Evolutionary conservation across 2,797 vertebrate species (phyloP), one percentile per base, ranked within the genome.

Genomic region (Peromyscus melanophrys): DNA sequence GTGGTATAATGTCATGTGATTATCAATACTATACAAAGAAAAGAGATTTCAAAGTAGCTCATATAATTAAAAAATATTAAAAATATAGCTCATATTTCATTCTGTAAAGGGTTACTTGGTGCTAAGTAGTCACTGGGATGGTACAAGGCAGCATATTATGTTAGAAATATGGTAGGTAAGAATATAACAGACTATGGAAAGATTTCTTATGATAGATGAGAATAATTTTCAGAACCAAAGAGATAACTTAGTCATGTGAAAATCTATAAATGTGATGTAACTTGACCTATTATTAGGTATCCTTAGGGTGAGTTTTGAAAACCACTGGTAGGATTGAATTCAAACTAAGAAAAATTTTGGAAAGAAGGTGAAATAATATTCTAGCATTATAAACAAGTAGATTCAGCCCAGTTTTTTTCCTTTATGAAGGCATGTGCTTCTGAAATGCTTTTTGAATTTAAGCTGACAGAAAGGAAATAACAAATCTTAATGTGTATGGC

Each of bases 361-460:
- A 90, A 95, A 96, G 83, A 95, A 86, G 57, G 57, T 75, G 17
- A 80, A 95, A 89, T 65, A 83, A 63, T 96, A 94, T 85, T 61
- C 55, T 21, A 81, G 52, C 31, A 80, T 86, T 94, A 86, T 59
- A 95, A 92, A n/a, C 65, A 83, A 94, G 88, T 12, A 57, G 90
- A 27, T 76, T 92, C n/a, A 85, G 25, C 78, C 25, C 17, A 59
- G 10, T 76, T 77, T 90, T 69, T 93, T 87, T 65, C 81, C 94
- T 96, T 96, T n/a, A 92, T 27, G 61, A 92, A 83, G 67, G 40
- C 59, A 52, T 29, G n/a, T 85, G 55, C 84, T 83, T 78, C 40
- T 92, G 85, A 96, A 67, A 65, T 92, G 59, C 21, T 95, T 88
- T 92, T 27, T 27, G 52, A 95, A 27, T 96, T 97, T 92, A 88